Evolutionary conservation across 2,888 invertebrate genomes (phyloP), one percentile per base, ranked within the genome.

Genomic region (Sinopyrophorus schimmeli): DNA sequence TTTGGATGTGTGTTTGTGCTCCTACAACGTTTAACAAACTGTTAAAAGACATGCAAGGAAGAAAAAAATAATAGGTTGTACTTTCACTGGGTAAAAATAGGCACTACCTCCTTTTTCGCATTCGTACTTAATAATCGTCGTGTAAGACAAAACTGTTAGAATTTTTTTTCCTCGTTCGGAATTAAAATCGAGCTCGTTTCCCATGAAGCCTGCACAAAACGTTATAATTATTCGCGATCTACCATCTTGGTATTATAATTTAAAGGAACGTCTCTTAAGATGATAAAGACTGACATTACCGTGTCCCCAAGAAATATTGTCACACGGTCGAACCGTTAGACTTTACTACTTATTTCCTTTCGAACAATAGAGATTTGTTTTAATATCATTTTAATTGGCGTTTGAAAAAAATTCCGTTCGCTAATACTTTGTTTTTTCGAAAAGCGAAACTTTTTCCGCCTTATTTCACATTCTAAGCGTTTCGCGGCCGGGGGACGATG

Each of bases 341-440:
- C 35, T 47, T 49, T 41, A 41, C 35, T 35, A 16, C 20, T 47
- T 34, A 44, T 57, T 57, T 53, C 46, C 41, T 54, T 50, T 48
- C 50, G 41, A 55, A 57, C 57, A 55, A 54, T 58, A 40, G 52
- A 56, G 53, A 56, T 59, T 55, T 55, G 52, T 57, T 43, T 47
- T 57, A 58, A 59, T 59, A 58, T 53, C 51, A 47, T 59, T 59
- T 59, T 59, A 59, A 59, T 59, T n/a, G n/a, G n/a, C n/a, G n/a
- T n/a, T n/a, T n/a, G n/a, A n/a, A n/a, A n/a, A n/a, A n/a, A 7
- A 27, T 27, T 27, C 14, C 14, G 11, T 11, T 27, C 14, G 6
- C 14, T 27, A 11, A 5, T 7, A 7, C 5, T 27, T 27, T 27
- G 12, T 27, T 27, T n/a, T n/a, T n/a, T n/a, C n/a, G n/a, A n/a